Evolutionary conservation across 2,113 vertebrate genomes (phyloP), one percentile per base, ranked within the genome.

Genomic region (Sinocyclocheilus grahami): DNA sequence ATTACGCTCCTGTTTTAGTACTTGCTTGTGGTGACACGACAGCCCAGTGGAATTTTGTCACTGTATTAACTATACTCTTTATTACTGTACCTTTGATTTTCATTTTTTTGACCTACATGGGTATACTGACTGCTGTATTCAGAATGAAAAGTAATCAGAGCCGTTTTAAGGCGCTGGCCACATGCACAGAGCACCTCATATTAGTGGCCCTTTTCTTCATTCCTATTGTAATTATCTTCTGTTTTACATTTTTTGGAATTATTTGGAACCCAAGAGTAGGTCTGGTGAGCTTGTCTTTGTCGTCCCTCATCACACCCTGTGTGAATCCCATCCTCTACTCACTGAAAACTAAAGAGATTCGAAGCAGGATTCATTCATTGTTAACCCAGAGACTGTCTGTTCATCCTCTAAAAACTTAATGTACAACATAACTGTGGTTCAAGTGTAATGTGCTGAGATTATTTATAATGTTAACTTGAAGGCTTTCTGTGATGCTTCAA

Each of bases 321-420:
- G 10, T 94, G 37, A 95, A 94, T 89, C 94, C 93, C 7, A 88
- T 94, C 39, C 67, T 95, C 0, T 95, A 95, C 79, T 93, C 93
- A 22, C 71, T 95, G 12, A 93, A 92, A 88, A 95, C 93, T 14
- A 93, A 92, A 90, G 92, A 91, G 30, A 93, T 95, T 3, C 92
- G 89, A 86, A 53, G 14, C 62, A 90, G 88, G 87, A 84, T 72
- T 0, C 3, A 88, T 72, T 62, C 33, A 1, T 12, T 93, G 5
- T 55, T 93, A 37, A 33, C 9, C 5, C n/a, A 39, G 11, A 78
- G 46, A 69, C 3, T 22, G 24, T n/a, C 74, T 78, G 60, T 85
- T 67, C 74, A 30, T 67, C 83, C 83, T 76, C 83, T 75, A 4
- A 51, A 51, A 78, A 78, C 48, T 76, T 58, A 22, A 78, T 55